A percentile compares a stretch with the other conserved stretches of the same genome.
Evolutionary conservation across 2,113 vertebrate genomes (phyloP).

Genomic region (Toxostoma redivivum): DNA sequence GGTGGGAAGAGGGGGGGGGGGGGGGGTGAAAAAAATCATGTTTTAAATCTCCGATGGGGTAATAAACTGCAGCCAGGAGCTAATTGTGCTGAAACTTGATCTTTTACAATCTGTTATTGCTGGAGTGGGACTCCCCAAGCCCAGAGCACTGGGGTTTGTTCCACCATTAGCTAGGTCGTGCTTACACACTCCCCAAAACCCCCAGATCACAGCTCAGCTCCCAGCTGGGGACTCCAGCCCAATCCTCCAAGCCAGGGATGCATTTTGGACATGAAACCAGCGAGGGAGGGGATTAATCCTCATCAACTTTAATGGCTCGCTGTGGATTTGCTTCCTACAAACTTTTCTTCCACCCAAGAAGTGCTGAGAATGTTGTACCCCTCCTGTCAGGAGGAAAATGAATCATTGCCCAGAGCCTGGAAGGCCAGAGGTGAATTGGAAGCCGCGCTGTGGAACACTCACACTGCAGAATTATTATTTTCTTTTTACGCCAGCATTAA

Average conservation of each 20-base stretch:
- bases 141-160: conserved; percentile 71
- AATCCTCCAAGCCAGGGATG: conserved; percentile 71
- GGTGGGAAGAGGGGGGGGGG: conserved; percentile 33
- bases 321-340: conserved; percentile 69
- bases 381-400: conserved; percentile 73
- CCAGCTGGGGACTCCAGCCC: conserved; percentile 64
- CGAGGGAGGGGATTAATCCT: conserved; percentile 75
- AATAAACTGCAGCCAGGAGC: conserved; percentile 82
- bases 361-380: conserved; percentile 54
- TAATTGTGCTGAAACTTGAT: conserved; percentile 84
- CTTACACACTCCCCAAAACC: conserved; percentile 52
- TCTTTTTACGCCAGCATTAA: conserved; percentile 64
- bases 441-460: conserved; percentile 61
- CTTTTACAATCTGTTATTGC: conserved; percentile 80
- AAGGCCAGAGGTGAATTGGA: conserved; percentile 67
- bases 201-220: conserved; percentile 72
- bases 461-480: conserved; percentile 63
- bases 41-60: conserved; percentile 81
- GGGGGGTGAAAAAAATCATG: conserved; percentile 44
- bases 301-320: conserved; percentile 77
- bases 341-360: conserved; percentile 77
- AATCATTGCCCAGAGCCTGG: conserved; percentile 69
- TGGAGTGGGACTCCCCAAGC: conserved; percentile 74
- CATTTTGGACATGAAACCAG: conserved; percentile 67
- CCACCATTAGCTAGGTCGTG: conserved; percentile 73